phyloP scores from a whole-genome alignment of 2,113 vertebrate species.

The Phainopepla nitens region DNA sequence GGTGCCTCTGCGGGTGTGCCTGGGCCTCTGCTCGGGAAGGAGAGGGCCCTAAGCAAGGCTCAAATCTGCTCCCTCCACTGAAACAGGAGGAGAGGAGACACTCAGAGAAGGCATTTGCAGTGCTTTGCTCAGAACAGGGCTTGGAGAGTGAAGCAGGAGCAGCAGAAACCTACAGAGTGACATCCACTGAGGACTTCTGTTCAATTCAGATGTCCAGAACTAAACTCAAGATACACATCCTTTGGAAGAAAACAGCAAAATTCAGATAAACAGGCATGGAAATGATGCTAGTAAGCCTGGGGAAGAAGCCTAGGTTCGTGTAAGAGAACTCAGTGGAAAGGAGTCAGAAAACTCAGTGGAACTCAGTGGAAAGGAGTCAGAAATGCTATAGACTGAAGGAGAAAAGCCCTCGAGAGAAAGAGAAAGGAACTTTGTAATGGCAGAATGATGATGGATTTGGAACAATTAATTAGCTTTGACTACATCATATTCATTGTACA shows the following conservation, averaged over 20 bases:
- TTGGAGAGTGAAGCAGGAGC: not conserved
- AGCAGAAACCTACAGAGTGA: not conserved
- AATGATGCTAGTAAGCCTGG: not conserved
- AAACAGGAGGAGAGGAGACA: not conserved
- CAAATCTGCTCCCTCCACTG: not conserved
- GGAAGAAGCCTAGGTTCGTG: not conserved
- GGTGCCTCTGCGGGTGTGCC: not conserved
- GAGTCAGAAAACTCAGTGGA: not conserved
- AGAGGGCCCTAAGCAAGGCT: not conserved
- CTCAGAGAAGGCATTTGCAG: not conserved
- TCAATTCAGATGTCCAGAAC: not conserved
- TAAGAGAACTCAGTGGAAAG: not conserved
- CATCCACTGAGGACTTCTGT: accelerated
- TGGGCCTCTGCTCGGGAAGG: not conserved
- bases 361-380: not conserved
- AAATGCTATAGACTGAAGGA: not conserved
- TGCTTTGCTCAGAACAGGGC: not conserved
- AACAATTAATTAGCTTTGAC: conserved; percentile 38
- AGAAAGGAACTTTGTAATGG: not conserved
- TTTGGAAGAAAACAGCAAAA: not conserved
- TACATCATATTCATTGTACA: not conserved
- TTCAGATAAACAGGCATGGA: not conserved
- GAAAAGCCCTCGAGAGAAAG: conserved; percentile 14
- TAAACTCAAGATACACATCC: not conserved
- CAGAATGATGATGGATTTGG: conserved; percentile 33